These are phyloP conservation scores for Oxyteleia sp. DNA, from an alignment of 2,888 invertebrate genomes.

Conservation along the genomic window DNA sequence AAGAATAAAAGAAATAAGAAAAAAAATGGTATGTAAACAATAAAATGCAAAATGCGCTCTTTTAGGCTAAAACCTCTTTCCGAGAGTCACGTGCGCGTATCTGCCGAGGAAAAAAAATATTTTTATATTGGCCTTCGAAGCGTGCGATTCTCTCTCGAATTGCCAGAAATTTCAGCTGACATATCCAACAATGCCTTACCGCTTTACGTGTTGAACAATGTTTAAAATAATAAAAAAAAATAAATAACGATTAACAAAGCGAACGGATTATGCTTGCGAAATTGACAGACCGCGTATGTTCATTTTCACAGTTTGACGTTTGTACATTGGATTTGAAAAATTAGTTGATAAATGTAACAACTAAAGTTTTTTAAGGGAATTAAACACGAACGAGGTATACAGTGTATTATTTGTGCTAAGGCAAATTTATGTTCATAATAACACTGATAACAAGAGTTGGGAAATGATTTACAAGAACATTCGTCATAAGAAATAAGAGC, in stretches of 20 bases:
- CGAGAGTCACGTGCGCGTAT: slow-evolving; percentile 75
- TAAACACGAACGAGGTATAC: background rate
- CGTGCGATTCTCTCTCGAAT: slow-evolving; percentile 80
- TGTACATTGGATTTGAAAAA: slow-evolving; percentile 56
- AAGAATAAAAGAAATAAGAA: slow-evolving; percentile 37
- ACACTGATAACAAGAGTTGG: too few relatives aligned
- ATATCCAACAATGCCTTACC: slow-evolving; percentile 88
- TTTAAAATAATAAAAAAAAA: slow-evolving; percentile 59
- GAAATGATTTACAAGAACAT: background rate
- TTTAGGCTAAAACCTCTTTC: slow-evolving; percentile 74
- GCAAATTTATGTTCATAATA: too few relatives aligned
- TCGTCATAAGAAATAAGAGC: background rate
- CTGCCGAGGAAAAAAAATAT: slow-evolving; percentile 82
- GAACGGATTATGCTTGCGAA: slow-evolving; percentile 72
- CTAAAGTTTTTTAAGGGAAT: background rate
- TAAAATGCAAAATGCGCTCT: slow-evolving; percentile 74
- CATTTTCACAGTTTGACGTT: slow-evolving; percentile 74
- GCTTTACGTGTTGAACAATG: slow-evolving; percentile 84
- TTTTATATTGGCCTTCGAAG: slow-evolving; percentile 85
- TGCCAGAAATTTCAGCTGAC: slow-evolving; percentile 86
- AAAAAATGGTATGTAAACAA: slow-evolving; percentile 75
- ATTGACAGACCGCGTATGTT: slow-evolving; percentile 45
- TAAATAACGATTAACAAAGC: slow-evolving; percentile 47
- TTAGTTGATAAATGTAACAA: background rate
- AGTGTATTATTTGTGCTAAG: background rate